Evolutionary conservation across 2,888 invertebrate genomes (phyloP).

Genomic region (Blastobasis lacticolella): DNA sequence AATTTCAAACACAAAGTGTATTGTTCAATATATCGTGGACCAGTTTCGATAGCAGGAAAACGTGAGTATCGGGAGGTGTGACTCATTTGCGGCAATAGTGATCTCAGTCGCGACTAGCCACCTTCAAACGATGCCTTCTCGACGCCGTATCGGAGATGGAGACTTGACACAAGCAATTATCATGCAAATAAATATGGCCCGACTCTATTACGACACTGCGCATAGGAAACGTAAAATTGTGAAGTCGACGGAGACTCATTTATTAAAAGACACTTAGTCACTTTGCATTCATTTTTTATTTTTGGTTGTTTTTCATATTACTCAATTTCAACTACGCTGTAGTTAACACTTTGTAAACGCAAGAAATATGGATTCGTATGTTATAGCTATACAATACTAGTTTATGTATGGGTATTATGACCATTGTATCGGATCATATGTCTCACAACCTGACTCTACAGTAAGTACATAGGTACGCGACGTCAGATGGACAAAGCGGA

Average conservation of each 20-base stretch:
- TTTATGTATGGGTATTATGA: too few relatives aligned
- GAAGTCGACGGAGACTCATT: too few relatives aligned
- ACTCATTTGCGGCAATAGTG: neutral
- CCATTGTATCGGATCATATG: slow-evolving; percentile 17
- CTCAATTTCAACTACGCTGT: too few relatives aligned
- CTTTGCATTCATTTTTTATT: too few relatives aligned
- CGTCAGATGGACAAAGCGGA: slow-evolving; percentile 45
- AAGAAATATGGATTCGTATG: too few relatives aligned
- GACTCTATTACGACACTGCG: slow-evolving; percentile 18
- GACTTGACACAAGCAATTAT: slow-evolving; percentile 25
- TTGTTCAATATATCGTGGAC: slow-evolving; percentile 5
- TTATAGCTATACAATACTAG: too few relatives aligned
- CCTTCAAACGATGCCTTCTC: neutral
- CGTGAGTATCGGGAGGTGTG: neutral
- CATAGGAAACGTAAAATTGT: slow-evolving; percentile 16
- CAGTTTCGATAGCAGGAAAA: neutral
- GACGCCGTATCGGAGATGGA: neutral
- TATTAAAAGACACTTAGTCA: too few relatives aligned
- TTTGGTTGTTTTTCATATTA: too few relatives aligned
- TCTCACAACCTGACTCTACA: slow-evolving; percentile 25
- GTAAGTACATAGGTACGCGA: slow-evolving; percentile 1
- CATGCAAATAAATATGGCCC: slow-evolving; percentile 28
- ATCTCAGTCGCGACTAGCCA: neutral
- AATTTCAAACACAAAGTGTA: slow-evolving; percentile 18
- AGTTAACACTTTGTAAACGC: too few relatives aligned